These are phyloP conservation scores for Diachasmimorpha longicaudata DNA, from an alignment of 1,140 invertebrate species.

Conservation along the genomic window DNA sequence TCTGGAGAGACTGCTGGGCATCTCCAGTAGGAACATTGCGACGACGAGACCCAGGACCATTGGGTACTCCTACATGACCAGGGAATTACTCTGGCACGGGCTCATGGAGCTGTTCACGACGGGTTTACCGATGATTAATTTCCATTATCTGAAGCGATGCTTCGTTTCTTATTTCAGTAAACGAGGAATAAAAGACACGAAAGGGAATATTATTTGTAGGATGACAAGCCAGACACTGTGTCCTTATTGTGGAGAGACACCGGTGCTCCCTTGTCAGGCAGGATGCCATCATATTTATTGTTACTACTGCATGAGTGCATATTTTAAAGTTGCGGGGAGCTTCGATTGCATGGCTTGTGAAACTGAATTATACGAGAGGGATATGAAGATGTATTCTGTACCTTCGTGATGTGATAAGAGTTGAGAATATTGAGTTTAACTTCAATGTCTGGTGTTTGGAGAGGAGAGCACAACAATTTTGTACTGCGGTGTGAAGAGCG, in stretches of 20 bases:
- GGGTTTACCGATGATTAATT: slow-evolving; percentile 55
- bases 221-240: slow-evolving; percentile 46
- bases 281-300: slow-evolving; percentile 58
- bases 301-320: slow-evolving; percentile 56
- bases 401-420: not conserved
- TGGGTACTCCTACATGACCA: slow-evolving; percentile 61
- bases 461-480: too few species aligned
- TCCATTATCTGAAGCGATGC: slow-evolving; percentile 47
- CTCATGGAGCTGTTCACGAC: slow-evolving; percentile 54
- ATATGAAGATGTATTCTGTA: slow-evolving; percentile 39
- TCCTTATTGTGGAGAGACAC: slow-evolving; percentile 49
- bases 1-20: slow-evolving; percentile 48
- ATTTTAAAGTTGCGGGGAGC: slow-evolving; percentile 45
- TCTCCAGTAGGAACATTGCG: slow-evolving; percentile 43
- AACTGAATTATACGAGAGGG: slow-evolving; percentile 32
- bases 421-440: too few species aligned
- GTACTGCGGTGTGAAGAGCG: too few species aligned
- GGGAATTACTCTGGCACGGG: slow-evolving; percentile 59
- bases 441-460: too few species aligned
- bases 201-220: slow-evolving; percentile 13
- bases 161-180: slow-evolving; percentile 38
- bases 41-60: slow-evolving; percentile 48
- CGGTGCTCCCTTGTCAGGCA: slow-evolving; percentile 53
- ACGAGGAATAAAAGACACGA: not conserved
- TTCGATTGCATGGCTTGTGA: slow-evolving; percentile 49